These are phyloP conservation scores for Acrobasis consociella DNA, from an alignment of 2,888 invertebrate genomes.

Conservation along the genomic window DNA sequence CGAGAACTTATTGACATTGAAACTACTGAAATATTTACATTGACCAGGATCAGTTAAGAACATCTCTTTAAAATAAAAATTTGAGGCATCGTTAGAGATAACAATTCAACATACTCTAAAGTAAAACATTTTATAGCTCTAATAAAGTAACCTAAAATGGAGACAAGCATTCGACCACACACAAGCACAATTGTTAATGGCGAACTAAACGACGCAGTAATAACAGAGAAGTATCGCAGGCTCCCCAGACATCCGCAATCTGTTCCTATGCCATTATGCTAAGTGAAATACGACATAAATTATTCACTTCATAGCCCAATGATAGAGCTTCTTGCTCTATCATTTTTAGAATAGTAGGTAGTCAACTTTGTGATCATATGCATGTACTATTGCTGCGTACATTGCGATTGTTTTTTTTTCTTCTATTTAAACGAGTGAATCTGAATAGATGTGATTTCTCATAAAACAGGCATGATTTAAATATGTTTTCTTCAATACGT, in stretches of 20 bases:
- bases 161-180: constrained; percentile 13
- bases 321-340: not conserved
- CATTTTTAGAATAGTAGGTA: constrained; percentile 1
- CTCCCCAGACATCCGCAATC: constrained; percentile 19
- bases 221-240: constrained; percentile 18
- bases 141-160: not conserved
- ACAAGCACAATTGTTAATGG: constrained; percentile 19
- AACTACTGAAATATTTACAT: no score
- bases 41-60: no score
- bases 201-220: constrained; percentile 16
- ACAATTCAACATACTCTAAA: not conserved
- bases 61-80: no score
- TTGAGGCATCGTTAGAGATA: no score
- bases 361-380: not conserved
- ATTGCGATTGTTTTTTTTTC: no score
- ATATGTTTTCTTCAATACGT: no score
- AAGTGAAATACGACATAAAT: constrained; percentile 16
- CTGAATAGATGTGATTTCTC: no score
- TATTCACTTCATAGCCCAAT: constrained; percentile 9
- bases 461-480: no score
- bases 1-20: no score
- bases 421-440: no score
- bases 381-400: not conserved
- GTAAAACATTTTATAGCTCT: not conserved
- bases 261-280: constrained; percentile 16